phyloP scores from a whole-genome alignment of 92 coral and sea anemone genomes.

The Zoanthus sociatus region DNA sequence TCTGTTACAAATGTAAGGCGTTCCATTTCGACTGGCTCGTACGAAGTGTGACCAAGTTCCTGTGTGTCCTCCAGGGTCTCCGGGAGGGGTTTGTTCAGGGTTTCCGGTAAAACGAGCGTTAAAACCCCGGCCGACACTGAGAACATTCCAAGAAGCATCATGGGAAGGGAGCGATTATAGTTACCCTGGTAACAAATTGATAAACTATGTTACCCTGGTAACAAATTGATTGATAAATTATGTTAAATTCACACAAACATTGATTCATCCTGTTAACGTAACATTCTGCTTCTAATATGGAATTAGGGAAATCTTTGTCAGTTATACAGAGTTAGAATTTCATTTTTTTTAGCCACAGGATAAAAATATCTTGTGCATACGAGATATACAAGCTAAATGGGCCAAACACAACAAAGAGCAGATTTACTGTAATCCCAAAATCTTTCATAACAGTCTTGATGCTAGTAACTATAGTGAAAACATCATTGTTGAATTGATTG shows the following conservation, averaged over 20 bases:
- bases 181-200: conserved; percentile 67
- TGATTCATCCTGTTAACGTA: too few relatives aligned
- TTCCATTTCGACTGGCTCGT: conserved; percentile 79
- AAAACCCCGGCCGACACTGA: conserved; percentile 91
- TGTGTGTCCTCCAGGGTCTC: conserved; percentile 94
- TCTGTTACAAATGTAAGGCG: conserved; percentile 62
- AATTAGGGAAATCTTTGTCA: too few relatives aligned
- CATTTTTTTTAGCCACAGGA: too few relatives aligned
- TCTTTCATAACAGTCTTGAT: too few relatives aligned
- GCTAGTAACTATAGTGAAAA: too few relatives aligned
- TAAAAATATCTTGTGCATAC: background rate
- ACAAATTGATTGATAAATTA: background rate
- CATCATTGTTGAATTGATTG: too few relatives aligned
- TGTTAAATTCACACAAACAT: background rate
- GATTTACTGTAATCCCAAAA: too few relatives aligned
- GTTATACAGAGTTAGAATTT: too few relatives aligned
- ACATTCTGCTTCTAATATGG: too few relatives aligned
- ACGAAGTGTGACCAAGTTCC: conserved; percentile 61
- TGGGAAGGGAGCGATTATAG: conserved; percentile 93
- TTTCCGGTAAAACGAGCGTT: conserved; percentile 85
- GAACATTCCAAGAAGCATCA: conserved; percentile 94
- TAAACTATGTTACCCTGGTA: conserved; percentile 63
- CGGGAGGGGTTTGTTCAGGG: conserved; percentile 91
- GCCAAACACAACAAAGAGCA: too few relatives aligned
- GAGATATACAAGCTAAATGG: background rate